Evolutionary conservation across 2,888 invertebrate species (phyloP).

Genomic region (Lasioglossum oenotherae): DNA sequence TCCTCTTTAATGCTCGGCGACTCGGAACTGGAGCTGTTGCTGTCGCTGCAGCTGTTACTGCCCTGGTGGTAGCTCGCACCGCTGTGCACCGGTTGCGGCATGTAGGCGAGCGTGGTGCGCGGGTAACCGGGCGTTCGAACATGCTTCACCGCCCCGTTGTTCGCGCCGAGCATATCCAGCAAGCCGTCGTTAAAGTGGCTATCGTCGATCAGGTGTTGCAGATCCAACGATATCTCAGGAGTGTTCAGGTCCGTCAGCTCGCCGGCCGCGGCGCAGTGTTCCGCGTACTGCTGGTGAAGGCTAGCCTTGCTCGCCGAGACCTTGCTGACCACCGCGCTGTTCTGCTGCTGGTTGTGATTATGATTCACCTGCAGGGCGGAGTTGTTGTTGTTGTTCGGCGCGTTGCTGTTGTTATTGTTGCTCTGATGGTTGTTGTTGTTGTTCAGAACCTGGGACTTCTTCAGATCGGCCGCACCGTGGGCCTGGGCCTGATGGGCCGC

Average conservation of each 20-base stretch:
- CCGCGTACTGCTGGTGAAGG: slow-evolving; percentile 90
- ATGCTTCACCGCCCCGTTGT: slow-evolving; percentile 82
- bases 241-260: slow-evolving; percentile 95
- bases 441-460: slow-evolving; percentile 86
- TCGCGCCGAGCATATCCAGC: slow-evolving; percentile 91
- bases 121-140: slow-evolving; percentile 85
- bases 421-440: slow-evolving; percentile 81
- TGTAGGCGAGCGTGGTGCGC: slow-evolving; percentile 92
- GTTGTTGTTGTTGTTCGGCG: slow-evolving; percentile 84
- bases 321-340: slow-evolving; percentile 84
- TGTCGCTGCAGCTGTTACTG: slow-evolving; percentile 86
- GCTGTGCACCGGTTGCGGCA: slow-evolving; percentile 96
- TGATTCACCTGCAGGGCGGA: slow-evolving; percentile 85
- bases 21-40: slow-evolving; percentile 88
- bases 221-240: slow-evolving; percentile 96
- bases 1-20: slow-evolving; percentile 94
- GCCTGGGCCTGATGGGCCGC: slow-evolving; percentile 85
- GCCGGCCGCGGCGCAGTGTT: slow-evolving; percentile 87
- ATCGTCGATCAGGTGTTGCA: slow-evolving; percentile 96
- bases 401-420: slow-evolving; percentile 80
- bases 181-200: slow-evolving; percentile 94
- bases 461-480: slow-evolving; percentile 86
- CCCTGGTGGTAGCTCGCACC: slow-evolving; percentile 88
- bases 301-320: slow-evolving; percentile 87
- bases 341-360: slow-evolving; percentile 86